phyloP scores from a whole-genome alignment of 2,797 vertebrate species.

The Peromyscus nudipes region DNA sequence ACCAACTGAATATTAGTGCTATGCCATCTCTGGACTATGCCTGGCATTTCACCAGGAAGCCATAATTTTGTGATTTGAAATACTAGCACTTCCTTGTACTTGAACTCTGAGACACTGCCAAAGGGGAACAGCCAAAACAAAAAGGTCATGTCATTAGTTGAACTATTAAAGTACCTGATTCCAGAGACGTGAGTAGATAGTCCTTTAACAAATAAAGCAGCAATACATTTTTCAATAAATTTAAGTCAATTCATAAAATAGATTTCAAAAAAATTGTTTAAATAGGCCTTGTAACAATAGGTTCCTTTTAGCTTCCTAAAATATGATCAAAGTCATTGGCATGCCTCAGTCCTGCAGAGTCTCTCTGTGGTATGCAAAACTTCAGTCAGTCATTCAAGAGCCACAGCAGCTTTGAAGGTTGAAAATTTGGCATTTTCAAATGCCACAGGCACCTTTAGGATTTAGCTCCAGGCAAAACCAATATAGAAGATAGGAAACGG shows the following conservation, averaged over 20 bases:
- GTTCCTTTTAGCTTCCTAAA: constrained; percentile 33
- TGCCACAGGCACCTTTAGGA: constrained; percentile 47
- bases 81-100: neutral
- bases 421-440: constrained; percentile 66
- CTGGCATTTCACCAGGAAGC: constrained; percentile 41
- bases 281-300: neutral
- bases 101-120: constrained; percentile 26
- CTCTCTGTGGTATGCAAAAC: neutral
- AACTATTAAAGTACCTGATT: neutral
- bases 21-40: neutral
- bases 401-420: constrained; percentile 51
- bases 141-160: neutral
- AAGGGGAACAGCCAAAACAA: neutral
- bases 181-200: neutral
- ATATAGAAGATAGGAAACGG: constrained; percentile 17
- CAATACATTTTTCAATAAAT: neutral
- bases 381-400: constrained; percentile 16
- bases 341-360: constrained; percentile 24
- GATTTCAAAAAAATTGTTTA: neutral
- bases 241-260: constrained; percentile 26
- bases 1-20: neutral
- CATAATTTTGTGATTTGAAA: constrained; percentile 25
- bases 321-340: constrained; percentile 67
- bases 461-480: constrained; percentile 14
- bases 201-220: constrained; percentile 18